Conservation (phyloP, 2,797 vertebrate genomes). For the Cuculus canorus region DNA sequence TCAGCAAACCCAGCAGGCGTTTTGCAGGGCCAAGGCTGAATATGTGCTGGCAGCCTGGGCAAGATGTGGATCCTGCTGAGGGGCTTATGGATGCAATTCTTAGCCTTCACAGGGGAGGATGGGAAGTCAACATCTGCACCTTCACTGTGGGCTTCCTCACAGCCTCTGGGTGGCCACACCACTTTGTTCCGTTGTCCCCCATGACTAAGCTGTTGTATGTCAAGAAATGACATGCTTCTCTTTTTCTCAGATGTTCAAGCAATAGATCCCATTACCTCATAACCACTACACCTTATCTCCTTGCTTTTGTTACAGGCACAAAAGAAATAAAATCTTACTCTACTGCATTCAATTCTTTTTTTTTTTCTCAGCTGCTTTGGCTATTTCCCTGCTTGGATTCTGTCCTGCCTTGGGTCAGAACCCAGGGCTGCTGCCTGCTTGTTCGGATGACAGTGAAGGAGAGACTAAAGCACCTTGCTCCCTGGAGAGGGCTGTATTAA, state of each 20-base stretch:
- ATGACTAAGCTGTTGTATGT: neutral
- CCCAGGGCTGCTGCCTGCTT: neutral
- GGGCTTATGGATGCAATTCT: neutral
- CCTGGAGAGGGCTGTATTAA: rapidly evolving
- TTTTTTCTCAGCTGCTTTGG: neutral
- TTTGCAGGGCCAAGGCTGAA: neutral
- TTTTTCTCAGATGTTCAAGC: neutral
- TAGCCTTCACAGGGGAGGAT: rapidly evolving
- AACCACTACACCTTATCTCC: neutral
- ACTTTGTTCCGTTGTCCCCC: neutral
- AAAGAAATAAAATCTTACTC: neutral
- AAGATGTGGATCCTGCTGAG: neutral
- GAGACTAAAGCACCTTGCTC: neutral
- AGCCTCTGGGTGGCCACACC: neutral
- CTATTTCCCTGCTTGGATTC: neutral
- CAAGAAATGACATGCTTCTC: neutral
- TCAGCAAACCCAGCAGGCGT: neutral
- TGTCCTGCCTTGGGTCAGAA: neutral
- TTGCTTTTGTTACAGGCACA: neutral
- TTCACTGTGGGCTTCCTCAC: neutral
- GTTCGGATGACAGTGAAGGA: neutral
- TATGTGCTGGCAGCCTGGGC: neutral
- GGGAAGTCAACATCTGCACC: rapidly evolving
- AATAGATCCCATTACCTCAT: neutral
- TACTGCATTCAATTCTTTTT: neutral